phyloP scores from a whole-genome alignment of 1,140 invertebrate genomes.

The Archegozetes longisetosus region DNA sequence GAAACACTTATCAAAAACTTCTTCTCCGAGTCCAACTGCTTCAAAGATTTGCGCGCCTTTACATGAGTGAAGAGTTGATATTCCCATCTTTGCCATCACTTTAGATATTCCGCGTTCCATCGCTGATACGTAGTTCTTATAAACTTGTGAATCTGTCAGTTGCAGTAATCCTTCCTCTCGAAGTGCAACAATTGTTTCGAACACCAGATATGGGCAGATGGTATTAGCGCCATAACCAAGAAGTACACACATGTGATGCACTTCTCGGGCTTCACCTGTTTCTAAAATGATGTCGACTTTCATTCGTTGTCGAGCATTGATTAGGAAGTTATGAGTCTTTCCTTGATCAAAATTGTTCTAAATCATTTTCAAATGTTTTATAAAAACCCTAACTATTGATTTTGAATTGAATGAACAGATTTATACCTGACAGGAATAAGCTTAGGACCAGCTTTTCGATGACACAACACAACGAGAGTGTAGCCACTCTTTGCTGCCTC shows the following conservation, averaged over 20 bases:
- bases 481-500: constrained; percentile 58
- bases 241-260: constrained; percentile 89
- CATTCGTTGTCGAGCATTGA: constrained; percentile 86
- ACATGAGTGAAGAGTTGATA: constrained; percentile 96
- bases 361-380: constrained; percentile 8
- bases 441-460: constrained; percentile 52
- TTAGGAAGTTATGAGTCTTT: constrained; percentile 87
- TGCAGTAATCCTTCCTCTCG: constrained; percentile 64
- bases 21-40: constrained; percentile 78
- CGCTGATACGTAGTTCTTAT: constrained; percentile 49
- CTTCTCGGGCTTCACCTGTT: constrained; percentile 84
- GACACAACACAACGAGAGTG: constrained; percentile 76
- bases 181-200: constrained; percentile 69
- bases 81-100: constrained; percentile 99
- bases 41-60: constrained; percentile 99
- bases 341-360: constrained; percentile 51
- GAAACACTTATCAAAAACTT: constrained; percentile 91
- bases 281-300: constrained; percentile 84
- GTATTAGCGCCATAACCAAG: constrained; percentile 94
- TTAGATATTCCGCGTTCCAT: constrained; percentile 58
- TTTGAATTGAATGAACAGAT: too few species aligned
- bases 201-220: constrained; percentile 91
- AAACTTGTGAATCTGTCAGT: constrained; percentile 69
- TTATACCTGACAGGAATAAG: constrained; percentile 32
- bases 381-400: too few species aligned